Base-by-base conservation (phyloP, 2,113 vertebrate genomes). In the Ptilonorhynchus violaceus region DNA sequence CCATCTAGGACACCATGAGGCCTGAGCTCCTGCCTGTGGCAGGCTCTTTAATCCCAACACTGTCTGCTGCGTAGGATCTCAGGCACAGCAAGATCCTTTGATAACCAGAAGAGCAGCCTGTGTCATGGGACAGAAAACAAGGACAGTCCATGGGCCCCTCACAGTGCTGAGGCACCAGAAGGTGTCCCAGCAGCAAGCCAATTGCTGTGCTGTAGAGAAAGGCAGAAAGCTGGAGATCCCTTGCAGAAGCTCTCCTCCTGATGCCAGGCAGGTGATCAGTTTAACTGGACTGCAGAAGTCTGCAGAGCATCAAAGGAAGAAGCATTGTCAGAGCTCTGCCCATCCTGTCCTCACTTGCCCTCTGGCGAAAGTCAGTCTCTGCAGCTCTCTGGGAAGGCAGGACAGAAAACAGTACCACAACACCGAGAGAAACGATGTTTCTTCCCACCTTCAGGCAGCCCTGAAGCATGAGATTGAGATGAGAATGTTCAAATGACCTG, bases 11-110 rank as follows among this genome's bases (percentile, higher is more conserved):
- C 18, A 31, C 16, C 19, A 24, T 13, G 39, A 37, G 21, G 44
- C 4, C 3, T 24, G 37, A 56, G 19, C 35, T 76, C 70, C 22
- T 83, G 30, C 31, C 18, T 3, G 0, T 3, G 24, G 21, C 19
- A 13, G n/a, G 11, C 42, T 77, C 59, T 85, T 56, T 7, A 3
- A 2, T 50, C 37, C 1, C 1, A 4, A 3, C 17, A 9, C 7
- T 14, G 8, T 30, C 35, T 47, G 15, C 31, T 66, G 49, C 0
- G 0, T 23, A 39, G 3, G 5, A 49, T 31, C 56, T 60, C 49
- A 23, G 31, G 44, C 11, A 24, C 33, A 81, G 24, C 31, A 27
- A 64, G 19, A 13, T 15, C 44, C 58, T 84, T 74, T 2, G 1
- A 42, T 11, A 4, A 49, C 20, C 49, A 27, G 59, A 92, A 59